These are phyloP conservation scores for Coleophora deauratella DNA, from an alignment of 2,888 invertebrate genomes.

Conservation along the genomic window DNA sequence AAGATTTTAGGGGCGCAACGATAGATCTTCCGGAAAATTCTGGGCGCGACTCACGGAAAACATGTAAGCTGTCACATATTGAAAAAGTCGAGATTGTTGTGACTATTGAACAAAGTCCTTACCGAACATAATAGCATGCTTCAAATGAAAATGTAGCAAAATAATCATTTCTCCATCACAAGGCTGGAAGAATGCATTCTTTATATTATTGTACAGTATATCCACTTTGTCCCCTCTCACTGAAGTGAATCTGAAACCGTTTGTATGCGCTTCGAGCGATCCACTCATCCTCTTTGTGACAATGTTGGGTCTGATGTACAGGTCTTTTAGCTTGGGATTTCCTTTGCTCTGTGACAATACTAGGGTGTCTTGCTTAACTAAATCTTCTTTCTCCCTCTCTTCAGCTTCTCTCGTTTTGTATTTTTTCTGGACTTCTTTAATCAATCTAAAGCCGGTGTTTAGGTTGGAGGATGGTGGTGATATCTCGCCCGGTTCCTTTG, in stretches of 20 bases:
- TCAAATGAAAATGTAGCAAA: slow-evolving; percentile 97
- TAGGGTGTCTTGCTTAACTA: slow-evolving; percentile 98
- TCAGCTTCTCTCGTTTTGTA: slow-evolving; percentile 99
- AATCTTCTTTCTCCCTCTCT: slow-evolving; percentile 97
- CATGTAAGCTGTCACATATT: no score
- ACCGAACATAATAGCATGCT: slow-evolving; percentile 99
- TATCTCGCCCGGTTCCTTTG: slow-evolving; percentile 96
- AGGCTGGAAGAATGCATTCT: slow-evolving; percentile 99
- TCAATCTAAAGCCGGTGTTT: slow-evolving; percentile 96
- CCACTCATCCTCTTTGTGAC: slow-evolving; percentile 97
- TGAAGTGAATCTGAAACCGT: slow-evolving; percentile 97
- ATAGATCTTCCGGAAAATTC: no score
- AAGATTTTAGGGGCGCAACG: no score
- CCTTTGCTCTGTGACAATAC: slow-evolving; percentile 96
- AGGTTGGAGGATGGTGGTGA: slow-evolving; percentile 96
- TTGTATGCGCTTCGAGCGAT: slow-evolving; percentile 94
- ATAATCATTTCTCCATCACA: slow-evolving; percentile 99
- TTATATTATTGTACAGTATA: slow-evolving; percentile 99
- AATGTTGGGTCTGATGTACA: slow-evolving; percentile 99
- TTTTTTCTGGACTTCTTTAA: slow-evolving; percentile 99
- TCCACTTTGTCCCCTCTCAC: slow-evolving; percentile 99
- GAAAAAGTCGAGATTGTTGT: no score
- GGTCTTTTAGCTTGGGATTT: slow-evolving; percentile 97
- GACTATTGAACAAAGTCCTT: slow-evolving; percentile 28
- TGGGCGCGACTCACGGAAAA: no score